Percentiles rank a stretch among this genome's conserved stretches.
phyloP scores from a whole-genome alignment of 2,797 vertebrate genomes.

The Mus caroli region DNA sequence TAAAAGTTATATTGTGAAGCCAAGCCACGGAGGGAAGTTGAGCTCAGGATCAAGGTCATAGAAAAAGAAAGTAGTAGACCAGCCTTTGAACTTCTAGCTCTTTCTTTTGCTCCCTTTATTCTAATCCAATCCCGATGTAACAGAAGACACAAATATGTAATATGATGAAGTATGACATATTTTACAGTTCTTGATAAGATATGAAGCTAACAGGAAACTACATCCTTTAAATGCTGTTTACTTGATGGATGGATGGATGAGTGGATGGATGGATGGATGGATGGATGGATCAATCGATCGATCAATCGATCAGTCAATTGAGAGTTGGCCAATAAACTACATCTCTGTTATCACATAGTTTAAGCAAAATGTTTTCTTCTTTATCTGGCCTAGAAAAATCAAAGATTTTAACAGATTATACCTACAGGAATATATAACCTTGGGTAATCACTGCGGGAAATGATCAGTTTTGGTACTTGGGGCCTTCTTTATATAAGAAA shows the following conservation, averaged over 20 bases:
- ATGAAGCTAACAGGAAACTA: conserved; percentile 22
- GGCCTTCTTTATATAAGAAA: conserved; percentile 34
- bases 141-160: neutral
- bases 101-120: neutral
- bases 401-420: neutral
- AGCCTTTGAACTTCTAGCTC: neutral
- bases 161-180: neutral
- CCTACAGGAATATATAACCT: neutral
- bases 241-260: neutral
- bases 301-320: too few relatives aligned
- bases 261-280: neutral
- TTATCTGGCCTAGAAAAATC: neutral
- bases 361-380: conserved; percentile 9
- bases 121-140: neutral
- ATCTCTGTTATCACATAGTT: neutral
- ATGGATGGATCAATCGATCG: neutral
- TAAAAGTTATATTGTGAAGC: neutral
- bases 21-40: neutral
- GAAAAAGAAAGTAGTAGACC: neutral
- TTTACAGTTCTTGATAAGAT: neutral
- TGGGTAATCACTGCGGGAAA: conserved; percentile 9
- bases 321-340: neutral
- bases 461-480: conserved; percentile 25
- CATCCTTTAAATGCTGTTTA: neutral
- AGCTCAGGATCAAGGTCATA: neutral